Evolutionary conservation across 2,797 vertebrate species (phyloP), one percentile per base, ranked within the genome.

Genomic region (Gymnocypris eckloni): DNA sequence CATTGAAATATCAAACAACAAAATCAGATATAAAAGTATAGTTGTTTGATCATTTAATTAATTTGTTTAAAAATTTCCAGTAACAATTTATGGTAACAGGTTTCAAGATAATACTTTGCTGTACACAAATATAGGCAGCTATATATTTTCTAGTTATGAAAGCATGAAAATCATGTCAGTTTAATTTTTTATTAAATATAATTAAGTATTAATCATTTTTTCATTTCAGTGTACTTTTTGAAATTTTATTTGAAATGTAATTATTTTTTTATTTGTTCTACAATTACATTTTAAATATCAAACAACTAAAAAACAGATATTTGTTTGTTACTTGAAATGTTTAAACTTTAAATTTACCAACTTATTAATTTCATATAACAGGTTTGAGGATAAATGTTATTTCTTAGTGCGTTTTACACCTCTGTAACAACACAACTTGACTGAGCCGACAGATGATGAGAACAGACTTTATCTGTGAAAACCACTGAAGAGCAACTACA

Each of bases 401-500:
- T 43, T 59, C 3, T 25, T 2, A 10, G 20, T 79, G 25, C 2
- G 61, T 61, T 61, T 79, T 15, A 28, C 56, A 18, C n/a, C 39
- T 20, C 1, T 79, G 15, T 54, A 33, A 78, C 48, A 54, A 84
- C 82, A 77, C 22, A 69, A 43, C 33, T 69, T 52, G 73, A 77
- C 73, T 28, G 75, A 45, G 22, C 72, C 6, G 54, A 84, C 56
- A 20, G 78, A 83, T 25, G 37, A 20, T 39, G 22, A 43, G 20
- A 39, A 22, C 56, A 72, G 56, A 79, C 54, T 66, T n/a, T 43
- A 59, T 75, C 64, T 39, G 67, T 86, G 69, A 86, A 81, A 79
- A 81, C 85, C 54, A 81, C 84, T 90, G 87, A 90, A 90, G 87
- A 89, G 88, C 88, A 91, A 84, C 88, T 64, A 66, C 84, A 79